phyloP scores from a whole-genome alignment of 2,888 invertebrate genomes.

The Podabrus alpinus region DNA sequence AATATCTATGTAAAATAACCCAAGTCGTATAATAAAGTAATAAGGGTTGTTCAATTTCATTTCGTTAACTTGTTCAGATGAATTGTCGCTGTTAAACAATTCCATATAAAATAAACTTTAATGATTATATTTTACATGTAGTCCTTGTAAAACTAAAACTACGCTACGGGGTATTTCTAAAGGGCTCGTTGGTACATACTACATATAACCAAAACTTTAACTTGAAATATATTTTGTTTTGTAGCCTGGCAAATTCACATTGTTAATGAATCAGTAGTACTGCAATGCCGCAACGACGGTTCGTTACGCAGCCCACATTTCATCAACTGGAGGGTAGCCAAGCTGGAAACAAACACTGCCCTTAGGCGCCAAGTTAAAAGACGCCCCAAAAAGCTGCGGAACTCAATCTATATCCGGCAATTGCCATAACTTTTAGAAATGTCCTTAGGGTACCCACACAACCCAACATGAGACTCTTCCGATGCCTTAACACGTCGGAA shows the following conservation, averaged over 20 bases:
- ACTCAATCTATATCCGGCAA: slow-evolving; percentile 47
- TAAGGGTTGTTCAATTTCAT: slow-evolving; percentile 22
- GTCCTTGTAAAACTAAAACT: slow-evolving; percentile 11
- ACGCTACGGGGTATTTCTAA: slow-evolving; percentile 14
- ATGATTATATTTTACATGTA: slow-evolving; percentile 30
- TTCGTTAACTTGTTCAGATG: slow-evolving; percentile 16
- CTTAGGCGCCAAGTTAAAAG: slow-evolving; percentile 37
- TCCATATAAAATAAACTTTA: slow-evolving; percentile 31
- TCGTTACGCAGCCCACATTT: slow-evolving; percentile 47
- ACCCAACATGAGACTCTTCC: slow-evolving; percentile 42
- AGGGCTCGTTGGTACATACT: too few relatives aligned
- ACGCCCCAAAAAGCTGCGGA: slow-evolving; percentile 39
- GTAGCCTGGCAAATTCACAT: slow-evolving; percentile 28
- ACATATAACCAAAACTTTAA: slow-evolving; percentile 14
- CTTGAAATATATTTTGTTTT: slow-evolving; percentile 13
- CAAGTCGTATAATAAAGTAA: slow-evolving; percentile 23
- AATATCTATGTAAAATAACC: slow-evolving; percentile 31
- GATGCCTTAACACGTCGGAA: slow-evolving; percentile 43
- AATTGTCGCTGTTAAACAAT: slow-evolving; percentile 19
- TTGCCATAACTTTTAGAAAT: slow-evolving; percentile 43
- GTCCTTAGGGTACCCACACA: slow-evolving; percentile 40
- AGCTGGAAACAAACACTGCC: slow-evolving; percentile 38
- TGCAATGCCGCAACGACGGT: slow-evolving; percentile 44
- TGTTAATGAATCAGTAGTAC: slow-evolving; percentile 43
- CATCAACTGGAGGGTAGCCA: slow-evolving; percentile 50